Evolutionary conservation across 2,797 vertebrate species (phyloP).

Genomic region (Macrochelys suwanniensis): DNA sequence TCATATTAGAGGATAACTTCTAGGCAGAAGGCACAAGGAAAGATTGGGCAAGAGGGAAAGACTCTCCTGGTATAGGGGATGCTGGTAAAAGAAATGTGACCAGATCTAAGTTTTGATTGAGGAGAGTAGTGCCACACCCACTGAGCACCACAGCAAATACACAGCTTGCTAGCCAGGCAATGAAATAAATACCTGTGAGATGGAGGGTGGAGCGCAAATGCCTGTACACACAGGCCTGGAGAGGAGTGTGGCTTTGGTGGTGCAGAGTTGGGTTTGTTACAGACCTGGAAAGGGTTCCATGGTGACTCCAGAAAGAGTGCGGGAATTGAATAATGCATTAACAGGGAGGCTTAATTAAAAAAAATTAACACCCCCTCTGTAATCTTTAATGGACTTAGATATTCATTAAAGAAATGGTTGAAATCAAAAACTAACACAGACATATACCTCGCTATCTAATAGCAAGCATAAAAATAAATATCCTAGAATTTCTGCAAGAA

Average conservation of each 20-base stretch:
- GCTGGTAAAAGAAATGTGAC: neutral
- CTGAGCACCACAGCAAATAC: neutral
- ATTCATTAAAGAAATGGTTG: neutral
- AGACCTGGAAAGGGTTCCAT: neutral
- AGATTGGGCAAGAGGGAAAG: neutral
- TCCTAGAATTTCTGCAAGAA: neutral
- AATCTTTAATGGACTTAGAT: neutral
- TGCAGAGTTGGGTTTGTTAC: neutral
- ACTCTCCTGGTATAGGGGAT: neutral
- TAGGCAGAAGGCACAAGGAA: neutral
- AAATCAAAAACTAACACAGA: neutral
- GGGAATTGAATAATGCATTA: accelerated
- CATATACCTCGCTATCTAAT: neutral
- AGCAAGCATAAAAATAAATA: neutral
- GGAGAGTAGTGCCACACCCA: neutral
- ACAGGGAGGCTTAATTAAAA: neutral
- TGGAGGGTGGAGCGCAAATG: neutral
- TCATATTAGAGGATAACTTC: neutral
- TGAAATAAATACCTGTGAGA: accelerated
- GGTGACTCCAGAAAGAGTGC: accelerated
- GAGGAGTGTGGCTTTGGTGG: neutral
- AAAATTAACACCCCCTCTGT: neutral
- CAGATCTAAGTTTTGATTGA: neutral
- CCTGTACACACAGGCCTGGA: neutral
- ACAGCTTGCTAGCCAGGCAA: neutral